phyloP scores from a whole-genome alignment of 2,113 vertebrate genomes.

The Eurypyga helias region DNA sequence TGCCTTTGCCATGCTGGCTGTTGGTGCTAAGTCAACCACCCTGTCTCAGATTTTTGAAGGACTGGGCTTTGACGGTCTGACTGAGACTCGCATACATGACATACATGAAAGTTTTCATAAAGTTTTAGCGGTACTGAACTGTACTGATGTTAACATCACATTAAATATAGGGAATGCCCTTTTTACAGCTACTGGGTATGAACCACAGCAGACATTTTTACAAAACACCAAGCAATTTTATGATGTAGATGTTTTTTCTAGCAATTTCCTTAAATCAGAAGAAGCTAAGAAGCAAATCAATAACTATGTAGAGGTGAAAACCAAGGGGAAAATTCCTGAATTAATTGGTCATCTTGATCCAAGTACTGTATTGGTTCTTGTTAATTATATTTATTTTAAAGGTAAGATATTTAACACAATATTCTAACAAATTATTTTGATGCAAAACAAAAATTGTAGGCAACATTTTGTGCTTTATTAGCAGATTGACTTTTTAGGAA shows the following conservation, averaged over 20 bases:
- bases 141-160: constrained; percentile 31
- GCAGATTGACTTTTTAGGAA: not conserved
- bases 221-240: constrained; percentile 71
- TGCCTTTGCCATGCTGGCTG: constrained; percentile 82
- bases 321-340: constrained; percentile 79
- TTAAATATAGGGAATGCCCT: constrained; percentile 75
- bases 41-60: constrained; percentile 79
- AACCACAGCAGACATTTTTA: constrained; percentile 72
- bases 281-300: constrained; percentile 77
- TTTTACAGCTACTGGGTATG: constrained; percentile 71
- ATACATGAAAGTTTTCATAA: constrained; percentile 80
- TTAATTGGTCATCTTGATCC: constrained; percentile 75
- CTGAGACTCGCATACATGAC: not conserved
- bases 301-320: constrained; percentile 78
- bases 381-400: constrained; percentile 87
- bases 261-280: constrained; percentile 73
- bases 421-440: not conserved
- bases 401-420: constrained; percentile 60
- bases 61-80: constrained; percentile 73
- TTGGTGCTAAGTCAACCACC: constrained; percentile 82
- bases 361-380: constrained; percentile 80
- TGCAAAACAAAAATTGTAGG: not conserved
- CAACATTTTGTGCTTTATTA: not conserved
- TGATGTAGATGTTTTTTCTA: constrained; percentile 62
- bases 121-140: constrained; percentile 74